Percentiles rank a stretch among this genome's conserved stretches.
These are phyloP conservation scores for Bombus sibiricus DNA, from an alignment of 1,140 invertebrate species.

Conservation along the genomic window DNA sequence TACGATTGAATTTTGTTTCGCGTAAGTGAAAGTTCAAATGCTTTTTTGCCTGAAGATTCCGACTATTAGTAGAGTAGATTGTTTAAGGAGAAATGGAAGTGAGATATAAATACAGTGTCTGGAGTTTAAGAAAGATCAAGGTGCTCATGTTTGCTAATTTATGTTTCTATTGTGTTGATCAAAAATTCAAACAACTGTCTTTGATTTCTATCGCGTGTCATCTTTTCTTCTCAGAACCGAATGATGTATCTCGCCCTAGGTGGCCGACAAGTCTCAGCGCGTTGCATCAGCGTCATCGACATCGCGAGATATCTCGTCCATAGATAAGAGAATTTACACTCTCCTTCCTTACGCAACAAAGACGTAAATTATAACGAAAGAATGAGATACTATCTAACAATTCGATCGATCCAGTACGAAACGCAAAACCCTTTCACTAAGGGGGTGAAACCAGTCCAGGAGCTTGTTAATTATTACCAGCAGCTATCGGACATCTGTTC, in stretches of 20 bases:
- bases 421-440: background rate
- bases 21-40: background rate
- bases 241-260: background rate
- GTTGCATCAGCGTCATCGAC: background rate
- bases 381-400: background rate
- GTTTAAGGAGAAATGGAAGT: background rate
- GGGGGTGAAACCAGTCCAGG: conserved; percentile 31
- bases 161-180: background rate
- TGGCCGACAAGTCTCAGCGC: background rate
- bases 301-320: background rate
- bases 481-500: background rate
- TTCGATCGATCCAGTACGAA: background rate
- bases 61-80: background rate
- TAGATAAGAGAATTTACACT: background rate
- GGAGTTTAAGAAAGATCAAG: too few relatives aligned
- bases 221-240: background rate
- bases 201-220: background rate
- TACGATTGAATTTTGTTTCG: background rate
- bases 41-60: too few relatives aligned
- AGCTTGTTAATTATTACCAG: conserved; percentile 39
- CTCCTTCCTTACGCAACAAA: background rate
- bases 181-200: background rate
- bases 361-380: background rate
- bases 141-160: background rate
- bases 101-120: background rate